Conservation (phyloP, 2,113 vertebrate genomes). For the Rhodinocichla rosea region DNA sequence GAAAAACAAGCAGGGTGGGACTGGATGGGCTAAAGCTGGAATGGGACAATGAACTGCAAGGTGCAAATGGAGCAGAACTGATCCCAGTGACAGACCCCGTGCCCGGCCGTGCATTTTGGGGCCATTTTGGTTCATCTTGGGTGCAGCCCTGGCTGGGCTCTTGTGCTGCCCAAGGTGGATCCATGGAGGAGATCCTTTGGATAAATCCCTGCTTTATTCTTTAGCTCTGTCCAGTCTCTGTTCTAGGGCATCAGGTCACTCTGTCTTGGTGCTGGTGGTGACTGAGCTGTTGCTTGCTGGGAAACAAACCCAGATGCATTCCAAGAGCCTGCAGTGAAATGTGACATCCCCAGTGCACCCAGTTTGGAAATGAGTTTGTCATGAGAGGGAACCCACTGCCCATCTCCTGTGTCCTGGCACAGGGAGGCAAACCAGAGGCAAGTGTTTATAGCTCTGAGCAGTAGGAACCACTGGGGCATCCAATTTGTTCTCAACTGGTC, state of each 20-base stretch:
- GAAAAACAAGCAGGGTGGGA: neutral
- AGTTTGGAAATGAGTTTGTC: neutral
- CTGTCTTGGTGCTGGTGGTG: neutral
- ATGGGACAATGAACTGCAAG: no score
- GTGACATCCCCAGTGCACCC: neutral
- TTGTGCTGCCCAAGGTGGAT: neutral
- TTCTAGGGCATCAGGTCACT: neutral
- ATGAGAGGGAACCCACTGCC: neutral
- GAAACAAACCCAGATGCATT: neutral
- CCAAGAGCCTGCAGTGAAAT: rapidly evolving
- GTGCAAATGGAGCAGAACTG: no score
- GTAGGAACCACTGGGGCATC: neutral
- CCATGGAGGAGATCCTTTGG: neutral
- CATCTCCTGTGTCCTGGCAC: neutral
- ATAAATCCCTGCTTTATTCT: neutral
- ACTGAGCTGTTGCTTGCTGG: neutral
- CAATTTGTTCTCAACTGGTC: neutral
- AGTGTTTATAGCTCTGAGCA: neutral
- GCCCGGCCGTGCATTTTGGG: rapidly evolving
- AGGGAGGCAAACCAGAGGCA: neutral
- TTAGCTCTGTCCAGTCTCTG: neutral
- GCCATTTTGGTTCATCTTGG: no score
- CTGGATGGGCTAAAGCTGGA: no score
- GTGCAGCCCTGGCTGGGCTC: neutral
- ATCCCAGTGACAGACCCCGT: no score